Percentiles rank a stretch among this genome's conserved stretches.
These are phyloP conservation scores for Athene cunicularia DNA, from an alignment of 2,113 vertebrate species.

Conservation along the genomic window DNA sequence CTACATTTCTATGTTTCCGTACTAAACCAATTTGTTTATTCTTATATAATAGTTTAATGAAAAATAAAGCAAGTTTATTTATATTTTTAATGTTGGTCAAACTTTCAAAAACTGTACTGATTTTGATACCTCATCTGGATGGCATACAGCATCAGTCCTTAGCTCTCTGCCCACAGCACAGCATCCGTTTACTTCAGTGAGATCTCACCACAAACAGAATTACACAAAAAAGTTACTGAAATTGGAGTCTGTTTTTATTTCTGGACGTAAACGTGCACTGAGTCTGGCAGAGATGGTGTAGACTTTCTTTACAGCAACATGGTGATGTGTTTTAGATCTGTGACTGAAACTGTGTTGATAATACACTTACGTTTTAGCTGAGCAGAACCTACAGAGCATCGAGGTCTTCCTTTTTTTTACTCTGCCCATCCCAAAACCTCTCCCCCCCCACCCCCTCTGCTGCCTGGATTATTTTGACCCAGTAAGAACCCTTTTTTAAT, in stretches of 20 bases:
- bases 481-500: not conserved
- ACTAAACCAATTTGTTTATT: not conserved
- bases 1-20: not conserved
- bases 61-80: not conserved
- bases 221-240: not conserved
- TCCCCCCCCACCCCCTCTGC: not conserved
- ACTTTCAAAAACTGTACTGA: not conserved
- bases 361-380: not conserved
- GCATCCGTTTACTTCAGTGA: not conserved
- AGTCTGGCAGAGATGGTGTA: not conserved
- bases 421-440: accelerated
- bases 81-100: not conserved
- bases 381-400: not conserved
- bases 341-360: not conserved
- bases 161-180: not conserved
- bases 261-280: not conserved
- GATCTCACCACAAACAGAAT: not conserved
- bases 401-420: accelerated
- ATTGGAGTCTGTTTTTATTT: not conserved
- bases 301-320: not conserved
- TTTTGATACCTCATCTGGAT: not conserved
- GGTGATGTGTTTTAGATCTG: not conserved
- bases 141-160: not conserved
- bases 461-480: not conserved
- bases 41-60: not conserved